phyloP scores from a whole-genome alignment of 2,888 invertebrate species.

The Alitta virens region DNA sequence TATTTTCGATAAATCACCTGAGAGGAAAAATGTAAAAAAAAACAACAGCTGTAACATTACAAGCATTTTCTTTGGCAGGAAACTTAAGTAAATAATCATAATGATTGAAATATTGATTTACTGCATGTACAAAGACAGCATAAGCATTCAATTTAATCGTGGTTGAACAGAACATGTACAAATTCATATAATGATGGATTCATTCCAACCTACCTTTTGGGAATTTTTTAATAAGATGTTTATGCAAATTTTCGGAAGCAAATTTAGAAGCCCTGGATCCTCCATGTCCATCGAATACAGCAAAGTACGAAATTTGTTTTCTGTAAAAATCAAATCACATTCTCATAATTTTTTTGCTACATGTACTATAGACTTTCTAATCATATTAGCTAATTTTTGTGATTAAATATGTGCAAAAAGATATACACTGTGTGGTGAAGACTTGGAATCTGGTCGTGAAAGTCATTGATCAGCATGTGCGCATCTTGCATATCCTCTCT shows the following conservation, averaged over 20 bases:
- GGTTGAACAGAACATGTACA: too few species aligned
- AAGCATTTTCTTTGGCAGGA: too few species aligned
- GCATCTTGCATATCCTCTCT: slow-evolving; percentile 62
- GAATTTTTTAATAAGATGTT: slow-evolving; percentile 55
- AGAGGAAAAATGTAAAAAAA: neutral
- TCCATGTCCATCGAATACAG: slow-evolving; percentile 61
- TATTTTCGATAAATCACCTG: slow-evolving; percentile 45
- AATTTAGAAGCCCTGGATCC: slow-evolving; percentile 58
- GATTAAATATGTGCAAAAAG: neutral
- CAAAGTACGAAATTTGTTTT: slow-evolving; percentile 54
- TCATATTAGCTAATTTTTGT: neutral
- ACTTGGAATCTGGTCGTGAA: slow-evolving; percentile 36
- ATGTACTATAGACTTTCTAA: neutral
- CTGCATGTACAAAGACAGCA: too few species aligned
- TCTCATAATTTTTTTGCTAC: neutral
- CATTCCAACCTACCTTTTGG: slow-evolving; percentile 49
- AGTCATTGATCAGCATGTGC: slow-evolving; percentile 55
- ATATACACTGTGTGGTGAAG: slow-evolving; percentile 47
- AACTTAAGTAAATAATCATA: too few species aligned
- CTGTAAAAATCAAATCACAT: slow-evolving; percentile 34
- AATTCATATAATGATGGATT: neutral
- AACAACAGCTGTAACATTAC: too few species aligned
- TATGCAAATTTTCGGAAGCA: slow-evolving; percentile 56
- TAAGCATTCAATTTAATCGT: too few species aligned
- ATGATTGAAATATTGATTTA: too few species aligned